Percentiles rank a stretch among this genome's conserved stretches.
These are phyloP conservation scores for Dunckerocampus dactyliophorus DNA, from an alignment of 2,113 vertebrate genomes.

Conservation along the genomic window DNA sequence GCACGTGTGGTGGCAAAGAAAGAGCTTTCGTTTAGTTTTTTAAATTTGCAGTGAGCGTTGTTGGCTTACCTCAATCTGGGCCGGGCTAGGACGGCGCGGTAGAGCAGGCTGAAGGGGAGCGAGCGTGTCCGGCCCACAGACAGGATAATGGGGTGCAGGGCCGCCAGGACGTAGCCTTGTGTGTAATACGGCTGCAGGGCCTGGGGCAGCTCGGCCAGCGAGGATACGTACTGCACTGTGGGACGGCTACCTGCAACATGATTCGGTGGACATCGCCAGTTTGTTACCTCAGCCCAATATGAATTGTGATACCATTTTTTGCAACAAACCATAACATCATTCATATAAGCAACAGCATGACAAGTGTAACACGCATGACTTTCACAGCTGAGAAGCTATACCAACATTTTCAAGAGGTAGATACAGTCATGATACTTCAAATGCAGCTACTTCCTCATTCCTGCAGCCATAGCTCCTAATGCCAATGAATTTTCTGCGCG, in stretches of 20 bases:
- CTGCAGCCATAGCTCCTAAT: too few relatives aligned
- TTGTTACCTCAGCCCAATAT: background rate
- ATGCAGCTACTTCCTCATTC: too few relatives aligned
- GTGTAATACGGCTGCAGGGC: constrained; percentile 88
- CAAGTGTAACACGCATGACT: too few relatives aligned
- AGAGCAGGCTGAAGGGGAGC: constrained; percentile 85
- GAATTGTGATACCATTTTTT: background rate
- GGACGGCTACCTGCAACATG: constrained; percentile 79
- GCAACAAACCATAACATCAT: background rate
- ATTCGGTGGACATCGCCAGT: background rate
- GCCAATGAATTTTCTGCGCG: too few relatives aligned
- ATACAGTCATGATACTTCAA: too few relatives aligned
- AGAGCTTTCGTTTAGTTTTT: background rate
- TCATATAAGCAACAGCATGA: background rate
- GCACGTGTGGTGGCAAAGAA: background rate
- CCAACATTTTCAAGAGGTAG: too few relatives aligned
- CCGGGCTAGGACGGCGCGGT: constrained; percentile 84
- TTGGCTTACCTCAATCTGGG: constrained; percentile 77
- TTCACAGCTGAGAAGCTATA: too few relatives aligned
- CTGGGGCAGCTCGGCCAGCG: constrained; percentile 83
- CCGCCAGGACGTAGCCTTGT: constrained; percentile 81
- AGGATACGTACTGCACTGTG: constrained; percentile 84
- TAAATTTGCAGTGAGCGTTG: background rate
- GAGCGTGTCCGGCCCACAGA: constrained; percentile 76
- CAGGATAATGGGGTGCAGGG: constrained; percentile 88